Base-by-base conservation (phyloP, 2,797 vertebrate genomes). In the Acipenser oxyrinchus region DNA sequence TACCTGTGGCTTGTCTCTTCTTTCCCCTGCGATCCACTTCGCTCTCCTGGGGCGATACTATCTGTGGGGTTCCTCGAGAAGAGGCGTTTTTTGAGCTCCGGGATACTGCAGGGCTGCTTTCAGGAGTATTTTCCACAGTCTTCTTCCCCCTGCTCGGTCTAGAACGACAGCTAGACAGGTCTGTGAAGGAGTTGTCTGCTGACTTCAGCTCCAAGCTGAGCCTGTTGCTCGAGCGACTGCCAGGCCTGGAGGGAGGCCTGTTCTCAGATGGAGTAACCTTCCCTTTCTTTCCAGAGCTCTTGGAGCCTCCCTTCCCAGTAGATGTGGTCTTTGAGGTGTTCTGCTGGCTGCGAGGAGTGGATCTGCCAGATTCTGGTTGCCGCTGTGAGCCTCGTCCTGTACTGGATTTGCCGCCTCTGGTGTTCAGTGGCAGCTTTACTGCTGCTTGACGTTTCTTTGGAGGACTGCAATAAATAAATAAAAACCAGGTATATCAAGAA, bases 1-100 rank as follows among this genome's bases (percentile, higher is more conserved):
- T 81, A 95, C 95, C 93, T 85, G 85, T 65, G 10, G 73, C 69
- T n/a, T 83, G 74, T 78, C 89, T 92, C 79, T 93, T 97, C 73
- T 82, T 86, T 37, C 77, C 88, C 83, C 81, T 83, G 90, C 77
- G 83, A 82, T 85, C 87, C 23, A 78, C 82, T 67, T 88, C 88
- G 48, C 72, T 73, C 10, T 84, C 79, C 68, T 84, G 86, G 67
- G 85, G 74, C 77, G 77, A 77, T 72, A 76, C 64, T 3, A 37
- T 37, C 23, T 3, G 23, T 37, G 2, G 23, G 23, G 23, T 37
- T 37, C 23, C 23, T 37, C 23, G 23, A 37, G 23, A 37, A 37
- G 23, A 37, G 23, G 0, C 4, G 23, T 37, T 37, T 37, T 37
- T 37, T 37, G 23, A 37, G 23, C 23, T 37, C 23, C 23, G 23